phyloP scores from a whole-genome alignment of 2,888 invertebrate species.

The Aspidiotus destructor region DNA sequence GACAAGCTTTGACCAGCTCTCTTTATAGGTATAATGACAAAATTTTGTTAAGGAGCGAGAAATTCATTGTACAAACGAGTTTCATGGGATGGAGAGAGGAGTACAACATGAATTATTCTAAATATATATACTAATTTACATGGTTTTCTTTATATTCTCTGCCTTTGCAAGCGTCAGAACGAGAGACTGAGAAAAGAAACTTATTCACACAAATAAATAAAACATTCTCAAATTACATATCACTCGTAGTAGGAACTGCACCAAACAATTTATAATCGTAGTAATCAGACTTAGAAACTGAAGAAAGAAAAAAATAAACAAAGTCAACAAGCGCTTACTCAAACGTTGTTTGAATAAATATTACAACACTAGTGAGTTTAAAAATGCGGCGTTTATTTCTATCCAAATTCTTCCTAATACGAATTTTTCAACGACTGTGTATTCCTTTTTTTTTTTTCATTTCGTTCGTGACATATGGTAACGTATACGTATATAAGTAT shows the following conservation, averaged over 20 bases:
- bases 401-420: neutral
- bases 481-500: neutral
- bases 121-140: neutral
- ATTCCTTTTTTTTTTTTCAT: neutral
- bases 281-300: constrained; percentile 18
- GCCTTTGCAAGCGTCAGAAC: neutral
- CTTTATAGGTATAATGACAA: neutral
- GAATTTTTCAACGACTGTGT: neutral
- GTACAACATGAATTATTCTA: too few species aligned
- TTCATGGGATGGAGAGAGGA: too few species aligned
- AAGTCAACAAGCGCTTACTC: neutral
- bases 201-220: neutral
- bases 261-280: constrained; percentile 22
- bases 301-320: constrained; percentile 5
- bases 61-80: too few species aligned
- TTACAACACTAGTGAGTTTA: neutral
- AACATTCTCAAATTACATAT: constrained; percentile 28
- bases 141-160: neutral
- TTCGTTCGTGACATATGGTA: neutral
- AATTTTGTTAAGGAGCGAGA: too few species aligned
- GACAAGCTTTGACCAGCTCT: neutral
- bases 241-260: constrained; percentile 31
- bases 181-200: constrained; percentile 4
- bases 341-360: neutral
- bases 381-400: neutral